phyloP scores from a whole-genome alignment of 2,797 vertebrate genomes.

The Halcyon badia region DNA sequence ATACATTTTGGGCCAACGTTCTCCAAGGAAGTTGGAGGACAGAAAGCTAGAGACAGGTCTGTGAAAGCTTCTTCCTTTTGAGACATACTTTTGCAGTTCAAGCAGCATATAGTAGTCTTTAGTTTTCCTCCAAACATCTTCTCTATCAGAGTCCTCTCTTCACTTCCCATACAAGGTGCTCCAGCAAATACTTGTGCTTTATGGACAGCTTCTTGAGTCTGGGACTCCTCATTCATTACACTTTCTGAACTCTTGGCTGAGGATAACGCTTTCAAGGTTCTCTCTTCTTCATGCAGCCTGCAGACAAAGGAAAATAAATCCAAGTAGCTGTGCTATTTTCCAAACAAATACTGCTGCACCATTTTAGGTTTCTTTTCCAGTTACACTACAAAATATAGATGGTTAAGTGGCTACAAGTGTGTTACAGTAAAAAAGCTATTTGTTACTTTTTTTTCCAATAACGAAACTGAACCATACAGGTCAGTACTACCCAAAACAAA shows the following conservation, averaged over 20 bases:
- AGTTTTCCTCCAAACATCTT: slow-evolving; percentile 95
- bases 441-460: background rate
- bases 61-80: slow-evolving; percentile 97
- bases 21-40: slow-evolving; percentile 85
- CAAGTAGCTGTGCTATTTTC: background rate
- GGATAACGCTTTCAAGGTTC: slow-evolving; percentile 85
- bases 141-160: slow-evolving; percentile 91
- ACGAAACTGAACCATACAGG: background rate
- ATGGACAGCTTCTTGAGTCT: slow-evolving; percentile 54
- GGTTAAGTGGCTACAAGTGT: background rate
- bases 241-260: slow-evolving; percentile 57
- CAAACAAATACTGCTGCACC: background rate
- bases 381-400: background rate
- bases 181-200: slow-evolving; percentile 65
- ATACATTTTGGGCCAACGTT: slow-evolving; percentile 54
- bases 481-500: background rate
- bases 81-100: slow-evolving; percentile 93
- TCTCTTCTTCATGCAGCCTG: slow-evolving; percentile 98
- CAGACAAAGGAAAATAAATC: background rate
- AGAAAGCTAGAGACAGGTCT: slow-evolving; percentile 96
- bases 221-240: slow-evolving; percentile 46
- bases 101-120: slow-evolving; percentile 91
- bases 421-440: background rate
- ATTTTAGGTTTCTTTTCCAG: background rate
- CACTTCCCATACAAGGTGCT: slow-evolving; percentile 36